Conservation (phyloP, 2,888 invertebrate species). For the Himalopsyche anomala region DNA sequence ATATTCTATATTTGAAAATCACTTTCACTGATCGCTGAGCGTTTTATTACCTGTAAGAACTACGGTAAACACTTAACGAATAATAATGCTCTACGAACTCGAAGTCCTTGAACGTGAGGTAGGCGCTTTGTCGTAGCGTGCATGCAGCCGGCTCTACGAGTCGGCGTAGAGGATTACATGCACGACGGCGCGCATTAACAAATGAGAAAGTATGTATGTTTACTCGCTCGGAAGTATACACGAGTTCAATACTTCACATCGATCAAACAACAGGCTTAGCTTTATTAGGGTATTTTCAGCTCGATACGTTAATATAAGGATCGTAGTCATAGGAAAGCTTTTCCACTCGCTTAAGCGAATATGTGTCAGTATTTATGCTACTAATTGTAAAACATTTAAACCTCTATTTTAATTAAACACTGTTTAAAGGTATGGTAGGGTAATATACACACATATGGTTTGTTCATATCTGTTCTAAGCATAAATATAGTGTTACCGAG, state of each 20-base stretch:
- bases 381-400: no score
- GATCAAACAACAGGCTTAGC: not conserved
- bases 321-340: no score
- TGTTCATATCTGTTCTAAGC: no score
- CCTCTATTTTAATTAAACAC: no score
- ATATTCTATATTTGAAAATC: slow-evolving; percentile 10
- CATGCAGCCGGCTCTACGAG: not conserved
- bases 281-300: not conserved
- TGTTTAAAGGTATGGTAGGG: no score
- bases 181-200: slow-evolving; percentile 25
- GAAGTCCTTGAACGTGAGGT: slow-evolving; percentile 28
- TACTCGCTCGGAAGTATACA: not conserved
- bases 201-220: slow-evolving; percentile 10
- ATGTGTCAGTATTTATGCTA: no score
- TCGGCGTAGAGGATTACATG: slow-evolving; percentile 27
- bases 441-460: no score
- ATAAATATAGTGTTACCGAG: no score
- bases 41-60: slow-evolving; percentile 24
- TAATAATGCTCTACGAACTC: slow-evolving; percentile 36
- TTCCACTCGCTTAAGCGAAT: no score
- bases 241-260: slow-evolving; percentile 22
- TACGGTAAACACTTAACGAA: slow-evolving; percentile 29
- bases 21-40: slow-evolving; percentile 8
- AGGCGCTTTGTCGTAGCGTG: slow-evolving; percentile 32
- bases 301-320: no score